phyloP scores from a whole-genome alignment of 1,140 invertebrate genomes.

The Sipha flava region DNA sequence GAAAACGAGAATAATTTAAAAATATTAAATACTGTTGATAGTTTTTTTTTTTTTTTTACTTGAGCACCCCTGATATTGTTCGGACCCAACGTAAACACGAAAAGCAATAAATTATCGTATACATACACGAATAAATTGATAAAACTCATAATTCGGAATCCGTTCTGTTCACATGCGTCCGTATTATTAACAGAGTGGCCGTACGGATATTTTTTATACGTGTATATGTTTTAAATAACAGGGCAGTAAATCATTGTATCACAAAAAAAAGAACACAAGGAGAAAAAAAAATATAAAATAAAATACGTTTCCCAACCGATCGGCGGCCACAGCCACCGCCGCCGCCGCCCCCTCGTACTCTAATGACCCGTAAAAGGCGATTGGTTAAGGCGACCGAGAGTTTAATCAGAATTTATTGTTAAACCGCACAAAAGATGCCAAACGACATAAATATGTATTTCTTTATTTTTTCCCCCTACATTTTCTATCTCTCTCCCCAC shows the following conservation, averaged over 20 bases:
- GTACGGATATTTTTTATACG: neutral
- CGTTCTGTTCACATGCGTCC: constrained; percentile 29
- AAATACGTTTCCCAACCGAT: constrained; percentile 21
- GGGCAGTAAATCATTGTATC: constrained; percentile 30
- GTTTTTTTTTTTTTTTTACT: neutral
- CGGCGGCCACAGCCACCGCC: neutral
- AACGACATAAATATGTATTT: constrained; percentile 33
- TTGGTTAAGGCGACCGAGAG: constrained; percentile 30
- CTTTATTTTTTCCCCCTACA: neutral
- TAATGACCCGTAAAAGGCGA: constrained; percentile 32
- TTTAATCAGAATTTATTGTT: constrained; percentile 33
- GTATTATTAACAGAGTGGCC: neutral
- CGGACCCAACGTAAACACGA: constrained; percentile 8
- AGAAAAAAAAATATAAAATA: constrained; percentile 20
- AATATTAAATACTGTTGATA: constrained; percentile 6
- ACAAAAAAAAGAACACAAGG: constrained; percentile 23
- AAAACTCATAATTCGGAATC: constrained; percentile 32
- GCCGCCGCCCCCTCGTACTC: constrained; percentile 24
- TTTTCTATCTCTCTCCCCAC: neutral
- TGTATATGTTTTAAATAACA: constrained; percentile 8
- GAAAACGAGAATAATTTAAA: neutral
- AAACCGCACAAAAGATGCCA: constrained; percentile 28
- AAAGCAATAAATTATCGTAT: constrained; percentile 22
- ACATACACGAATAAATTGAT: constrained; percentile 28
- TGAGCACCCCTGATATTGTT: neutral